phyloP scores from a whole-genome alignment of 2,797 vertebrate genomes.

The Linurgus olivaceus region DNA sequence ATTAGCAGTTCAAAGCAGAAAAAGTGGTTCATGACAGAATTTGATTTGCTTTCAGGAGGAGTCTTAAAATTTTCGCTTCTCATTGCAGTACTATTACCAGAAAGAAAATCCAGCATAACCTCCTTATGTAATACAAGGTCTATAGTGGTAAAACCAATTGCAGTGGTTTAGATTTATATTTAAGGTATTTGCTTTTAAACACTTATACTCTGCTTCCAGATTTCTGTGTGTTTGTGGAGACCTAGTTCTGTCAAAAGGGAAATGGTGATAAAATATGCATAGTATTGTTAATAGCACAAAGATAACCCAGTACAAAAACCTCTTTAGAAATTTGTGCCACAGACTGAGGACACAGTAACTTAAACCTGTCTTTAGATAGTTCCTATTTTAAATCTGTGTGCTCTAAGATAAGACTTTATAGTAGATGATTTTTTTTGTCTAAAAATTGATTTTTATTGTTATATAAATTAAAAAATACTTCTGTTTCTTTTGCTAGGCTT shows the following conservation, averaged over 20 bases:
- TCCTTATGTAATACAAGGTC: neutral
- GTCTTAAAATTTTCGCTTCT: neutral
- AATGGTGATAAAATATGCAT: slow-evolving; percentile 42
- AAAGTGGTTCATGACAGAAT: neutral
- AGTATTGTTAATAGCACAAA: slow-evolving; percentile 37
- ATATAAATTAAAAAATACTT: neutral
- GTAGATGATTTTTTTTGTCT: neutral
- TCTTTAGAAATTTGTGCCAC: neutral
- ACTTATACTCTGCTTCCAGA: neutral
- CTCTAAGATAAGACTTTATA: neutral
- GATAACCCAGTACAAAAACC: neutral
- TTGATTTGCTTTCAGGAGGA: neutral
- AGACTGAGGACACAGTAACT: neutral
- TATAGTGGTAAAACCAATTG: neutral
- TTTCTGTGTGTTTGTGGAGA: slow-evolving; percentile 6
- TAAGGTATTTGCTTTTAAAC: neutral
- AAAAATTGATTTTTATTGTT: neutral
- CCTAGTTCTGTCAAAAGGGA: slow-evolving; percentile 54
- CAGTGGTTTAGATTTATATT: neutral
- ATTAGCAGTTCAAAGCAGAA: neutral
- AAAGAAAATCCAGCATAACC: neutral
- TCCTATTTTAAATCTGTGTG: neutral
- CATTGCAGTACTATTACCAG: neutral
- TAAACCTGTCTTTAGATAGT: neutral
- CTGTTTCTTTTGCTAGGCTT: neutral